Conservation (phyloP, 1,140 invertebrate genomes). For the Aphaenogaster rudis region DNA sequence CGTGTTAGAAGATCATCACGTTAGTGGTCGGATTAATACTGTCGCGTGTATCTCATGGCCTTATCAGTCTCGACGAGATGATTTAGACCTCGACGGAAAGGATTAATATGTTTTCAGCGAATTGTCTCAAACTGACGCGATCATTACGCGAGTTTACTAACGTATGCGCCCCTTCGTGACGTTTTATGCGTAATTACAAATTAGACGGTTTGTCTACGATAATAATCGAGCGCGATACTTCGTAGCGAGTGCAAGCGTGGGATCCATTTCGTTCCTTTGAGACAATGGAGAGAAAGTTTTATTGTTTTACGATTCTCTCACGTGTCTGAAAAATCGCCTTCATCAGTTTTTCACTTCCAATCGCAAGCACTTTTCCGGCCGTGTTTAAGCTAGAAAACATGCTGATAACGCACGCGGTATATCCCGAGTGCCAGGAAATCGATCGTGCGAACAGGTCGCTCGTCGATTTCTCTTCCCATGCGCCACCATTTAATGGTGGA, state of each 20-base stretch:
- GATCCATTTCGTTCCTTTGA: background rate
- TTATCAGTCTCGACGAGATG: constrained; percentile 74
- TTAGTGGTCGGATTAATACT: constrained; percentile 38
- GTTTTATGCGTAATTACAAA: constrained; percentile 34
- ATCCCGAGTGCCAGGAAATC: constrained; percentile 57
- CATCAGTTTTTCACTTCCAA: background rate
- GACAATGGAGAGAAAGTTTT: constrained; percentile 15
- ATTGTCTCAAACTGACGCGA: constrained; percentile 48
- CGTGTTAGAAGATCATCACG: constrained; percentile 12
- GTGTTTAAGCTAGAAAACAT: background rate
- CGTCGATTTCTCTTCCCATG: constrained; percentile 77
- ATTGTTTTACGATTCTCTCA: background rate
- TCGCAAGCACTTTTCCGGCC: background rate
- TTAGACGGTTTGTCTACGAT: constrained; percentile 16
- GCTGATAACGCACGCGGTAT: constrained; percentile 41
- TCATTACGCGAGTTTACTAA: constrained; percentile 45
- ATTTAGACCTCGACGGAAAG: constrained; percentile 73
- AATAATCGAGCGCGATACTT: constrained; percentile 11
- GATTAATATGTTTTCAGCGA: constrained; percentile 77
- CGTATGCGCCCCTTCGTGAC: background rate
- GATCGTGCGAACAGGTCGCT: constrained; percentile 73
- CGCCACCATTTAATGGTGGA: constrained; percentile 44
- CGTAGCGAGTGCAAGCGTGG: too few relatives aligned
- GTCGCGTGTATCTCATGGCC: constrained; percentile 49
- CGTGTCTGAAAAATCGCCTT: background rate